Evolutionary conservation across 1,140 invertebrate genomes (phyloP).

Genomic region (Aradophagus sp.): DNA sequence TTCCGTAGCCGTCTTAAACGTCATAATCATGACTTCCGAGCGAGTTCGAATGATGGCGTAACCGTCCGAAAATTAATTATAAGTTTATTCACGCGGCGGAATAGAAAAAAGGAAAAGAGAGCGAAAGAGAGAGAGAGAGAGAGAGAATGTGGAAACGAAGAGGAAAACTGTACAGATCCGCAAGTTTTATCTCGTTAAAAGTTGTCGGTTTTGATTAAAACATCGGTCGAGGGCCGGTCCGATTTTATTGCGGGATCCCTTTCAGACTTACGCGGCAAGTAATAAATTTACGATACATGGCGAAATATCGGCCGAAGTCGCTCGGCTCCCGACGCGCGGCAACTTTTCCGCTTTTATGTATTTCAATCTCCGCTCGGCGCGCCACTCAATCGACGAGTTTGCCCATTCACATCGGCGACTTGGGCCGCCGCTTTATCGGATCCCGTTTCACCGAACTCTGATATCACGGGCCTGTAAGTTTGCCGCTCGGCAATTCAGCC

Average conservation of each 20-base stretch:
- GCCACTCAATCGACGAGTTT: slow-evolving; percentile 46
- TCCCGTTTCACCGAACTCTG: slow-evolving; percentile 57
- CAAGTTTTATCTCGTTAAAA: slow-evolving; percentile 44
- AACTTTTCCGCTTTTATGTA: slow-evolving; percentile 53
- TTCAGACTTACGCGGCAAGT: slow-evolving; percentile 24
- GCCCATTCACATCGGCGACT: slow-evolving; percentile 49
- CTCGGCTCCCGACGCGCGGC: slow-evolving; percentile 22
- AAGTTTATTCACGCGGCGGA: too few species aligned
- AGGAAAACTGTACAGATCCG: slow-evolving; percentile 26
- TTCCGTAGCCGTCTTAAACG: too few species aligned
- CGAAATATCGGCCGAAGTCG: slow-evolving; percentile 43
- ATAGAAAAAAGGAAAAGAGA: too few species aligned
- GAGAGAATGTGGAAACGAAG: too few species aligned
- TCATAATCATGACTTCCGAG: too few species aligned
- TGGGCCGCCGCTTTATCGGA: slow-evolving; percentile 52
- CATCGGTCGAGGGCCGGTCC: slow-evolving; percentile 14
- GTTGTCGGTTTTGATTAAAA: slow-evolving; percentile 37
- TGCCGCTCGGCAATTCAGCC: slow-evolving; percentile 27
- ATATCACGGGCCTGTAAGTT: slow-evolving; percentile 45
- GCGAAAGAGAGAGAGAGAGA: too few species aligned
- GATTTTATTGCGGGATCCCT: slow-evolving; percentile 30
- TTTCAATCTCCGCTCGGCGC: slow-evolving; percentile 46
- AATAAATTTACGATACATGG: slow-evolving; percentile 51
- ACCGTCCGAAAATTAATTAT: too few species aligned
- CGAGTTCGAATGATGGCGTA: too few species aligned